phyloP scores from a whole-genome alignment of 2,888 invertebrate species.

The Clanis bilineata region DNA sequence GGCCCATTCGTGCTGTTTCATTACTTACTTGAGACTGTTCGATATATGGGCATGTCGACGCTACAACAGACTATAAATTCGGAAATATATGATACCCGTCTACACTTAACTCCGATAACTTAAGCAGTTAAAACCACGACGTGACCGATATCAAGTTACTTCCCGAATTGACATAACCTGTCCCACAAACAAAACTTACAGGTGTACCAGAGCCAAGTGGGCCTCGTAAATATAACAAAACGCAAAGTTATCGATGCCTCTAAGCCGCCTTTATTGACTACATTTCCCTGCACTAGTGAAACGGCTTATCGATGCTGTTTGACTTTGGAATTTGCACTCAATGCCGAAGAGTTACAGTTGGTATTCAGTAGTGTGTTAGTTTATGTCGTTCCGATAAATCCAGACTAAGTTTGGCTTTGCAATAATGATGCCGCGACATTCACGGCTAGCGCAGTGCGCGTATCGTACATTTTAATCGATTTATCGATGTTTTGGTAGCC shows the following conservation, averaged over 20 bases:
- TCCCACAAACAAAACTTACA: constrained; percentile 46
- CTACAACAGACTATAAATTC: not conserved
- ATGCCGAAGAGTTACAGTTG: not conserved
- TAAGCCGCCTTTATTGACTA: constrained; percentile 77
- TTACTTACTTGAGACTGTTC: no score
- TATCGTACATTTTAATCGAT: constrained; percentile 66
- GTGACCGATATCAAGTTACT: not conserved
- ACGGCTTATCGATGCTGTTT: constrained; percentile 36
- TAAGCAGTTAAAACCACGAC: not conserved
- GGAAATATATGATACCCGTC: not conserved
- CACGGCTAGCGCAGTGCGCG: constrained; percentile 56
- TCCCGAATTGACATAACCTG: constrained; percentile 7
- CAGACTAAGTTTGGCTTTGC: constrained; percentile 56
- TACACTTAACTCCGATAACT: not conserved
- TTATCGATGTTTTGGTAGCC: constrained; percentile 41
- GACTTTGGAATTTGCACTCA: constrained; percentile 35
- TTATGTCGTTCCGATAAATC: constrained; percentile 29
- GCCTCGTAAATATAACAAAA: constrained; percentile 72
- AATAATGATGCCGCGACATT: constrained; percentile 68
- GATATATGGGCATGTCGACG: no score
- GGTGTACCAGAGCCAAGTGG: constrained; percentile 64
- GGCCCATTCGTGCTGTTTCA: no score
- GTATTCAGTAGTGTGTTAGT: not conserved
- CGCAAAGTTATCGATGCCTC: constrained; percentile 77
- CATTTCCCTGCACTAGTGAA: constrained; percentile 53